Conservation (phyloP, 2,113 vertebrate species). For the Centropus unirufus region DNA sequence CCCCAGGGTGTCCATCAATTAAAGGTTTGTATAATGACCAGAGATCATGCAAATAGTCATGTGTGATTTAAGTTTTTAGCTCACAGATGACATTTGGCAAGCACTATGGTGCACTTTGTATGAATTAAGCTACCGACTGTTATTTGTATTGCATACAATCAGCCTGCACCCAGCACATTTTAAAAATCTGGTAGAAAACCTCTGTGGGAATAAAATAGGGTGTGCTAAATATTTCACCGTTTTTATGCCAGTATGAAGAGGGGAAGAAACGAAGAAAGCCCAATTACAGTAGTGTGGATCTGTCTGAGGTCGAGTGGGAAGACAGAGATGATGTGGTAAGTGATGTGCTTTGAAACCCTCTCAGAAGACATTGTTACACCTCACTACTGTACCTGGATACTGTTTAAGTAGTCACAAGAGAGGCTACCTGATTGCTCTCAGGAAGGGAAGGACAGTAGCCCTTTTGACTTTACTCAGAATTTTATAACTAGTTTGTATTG, state of each 20-base stretch:
- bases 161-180: no score
- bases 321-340: slow-evolving; percentile 94
- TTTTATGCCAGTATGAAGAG: slow-evolving; percentile 87
- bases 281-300: slow-evolving; percentile 96
- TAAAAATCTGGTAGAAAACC: background rate
- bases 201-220: background rate
- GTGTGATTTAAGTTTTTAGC: background rate
- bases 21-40: background rate
- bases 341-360: background rate
- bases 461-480: background rate
- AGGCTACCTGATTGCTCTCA: background rate
- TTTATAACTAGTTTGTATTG: background rate
- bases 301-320: slow-evolving; percentile 98
- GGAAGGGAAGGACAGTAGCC: background rate
- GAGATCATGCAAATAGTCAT: background rate
- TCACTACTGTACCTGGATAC: background rate
- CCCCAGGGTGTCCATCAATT: background rate
- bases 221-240: background rate
- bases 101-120: background rate
- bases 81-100: background rate
- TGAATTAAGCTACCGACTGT: background rate
- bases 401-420: background rate
- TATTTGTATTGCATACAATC: no score
- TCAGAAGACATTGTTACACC: background rate
- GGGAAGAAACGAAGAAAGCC: slow-evolving; percentile 94